Base-by-base conservation (phyloP, 2,797 vertebrate genomes). In the Melanotaenia boesemani region DNA sequence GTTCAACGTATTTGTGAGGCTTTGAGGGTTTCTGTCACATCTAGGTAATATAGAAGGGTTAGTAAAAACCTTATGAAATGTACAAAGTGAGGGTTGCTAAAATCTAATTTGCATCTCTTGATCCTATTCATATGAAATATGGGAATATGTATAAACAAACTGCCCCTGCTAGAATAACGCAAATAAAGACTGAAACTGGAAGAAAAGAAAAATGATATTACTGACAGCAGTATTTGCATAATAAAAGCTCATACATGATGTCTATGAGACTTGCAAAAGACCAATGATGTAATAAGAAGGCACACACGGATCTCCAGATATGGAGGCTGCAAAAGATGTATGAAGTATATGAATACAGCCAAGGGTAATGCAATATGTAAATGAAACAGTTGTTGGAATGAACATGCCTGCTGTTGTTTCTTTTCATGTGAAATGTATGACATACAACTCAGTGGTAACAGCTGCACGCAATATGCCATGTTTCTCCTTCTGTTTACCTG, bases 331-430 rank as follows among this genome's bases (percentile, higher is more conserved):
- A 74, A 82, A 76, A 44, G 74, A 83, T 79, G 70, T 74, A 82
- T 63, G 52, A 82, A 77, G 70, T 79, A 83, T 64, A 84, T 76
- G 77, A 86, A 87, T 46, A 62, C 86, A 86, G 79, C 69, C 82
- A 73, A 85, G 83, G 77, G 56, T 88, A 87, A 91, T 79, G 85
- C 77, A 83, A 91, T 86, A 88, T 90, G 89, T 78, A 93, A 90
- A 92, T 90, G 74, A 85, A 86, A 73, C 77, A 79, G 79, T 88
- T 74, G 76, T 57, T 64, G 63, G 76, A 78, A 58, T 76, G 71
- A 80, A 80, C 76, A 54, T n/a, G 70, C 83, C 84, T 84, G 71
- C 87, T 87, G 84, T 73, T 86, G 78, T 63, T 84, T 82, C 56
- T 39, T 20, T 75, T 76, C 85, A 84, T 69, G 76, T 57, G 63